These are phyloP conservation scores for Crotalus helleri DNA, from an alignment of 2,113 vertebrate genomes.

Conservation along the genomic window DNA sequence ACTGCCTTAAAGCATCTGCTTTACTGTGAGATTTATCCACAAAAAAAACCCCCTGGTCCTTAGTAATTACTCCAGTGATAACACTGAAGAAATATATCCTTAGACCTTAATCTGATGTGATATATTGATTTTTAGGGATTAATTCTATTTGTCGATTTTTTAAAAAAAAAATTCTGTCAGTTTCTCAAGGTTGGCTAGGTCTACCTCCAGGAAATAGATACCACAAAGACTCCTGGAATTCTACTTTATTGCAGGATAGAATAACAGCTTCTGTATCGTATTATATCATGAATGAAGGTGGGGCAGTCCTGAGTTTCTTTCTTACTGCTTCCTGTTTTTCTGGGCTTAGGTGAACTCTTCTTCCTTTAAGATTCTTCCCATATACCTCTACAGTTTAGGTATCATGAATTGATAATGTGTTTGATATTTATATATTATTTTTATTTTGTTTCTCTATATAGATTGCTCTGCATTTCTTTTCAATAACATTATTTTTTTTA, in stretches of 20 bases:
- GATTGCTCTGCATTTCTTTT: background rate
- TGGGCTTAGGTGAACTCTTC: background rate
- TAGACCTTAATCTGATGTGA: background rate
- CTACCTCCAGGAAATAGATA: background rate
- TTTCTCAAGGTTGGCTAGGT: background rate
- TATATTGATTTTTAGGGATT: background rate
- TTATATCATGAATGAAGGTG: background rate
- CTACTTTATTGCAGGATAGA: background rate
- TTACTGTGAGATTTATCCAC: background rate
- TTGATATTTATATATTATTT: background rate
- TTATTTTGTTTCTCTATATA: background rate
- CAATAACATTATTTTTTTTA: background rate
- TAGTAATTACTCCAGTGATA: background rate
- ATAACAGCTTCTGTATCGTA: background rate
- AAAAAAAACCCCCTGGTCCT: background rate
- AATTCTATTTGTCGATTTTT: background rate
- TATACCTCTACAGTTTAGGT: background rate
- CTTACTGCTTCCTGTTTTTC: background rate
- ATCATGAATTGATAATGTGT: background rate
- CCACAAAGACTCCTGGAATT: background rate
- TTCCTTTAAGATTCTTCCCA: background rate
- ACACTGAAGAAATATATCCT: background rate
- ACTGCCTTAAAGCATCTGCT: background rate
- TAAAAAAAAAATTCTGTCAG: background rate
- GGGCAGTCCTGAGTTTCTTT: background rate